Percentiles rank a stretch among this genome's conserved stretches.
Conservation (phyloP, 2,888 invertebrate genomes). For the Hecatera dysodea region DNA sequence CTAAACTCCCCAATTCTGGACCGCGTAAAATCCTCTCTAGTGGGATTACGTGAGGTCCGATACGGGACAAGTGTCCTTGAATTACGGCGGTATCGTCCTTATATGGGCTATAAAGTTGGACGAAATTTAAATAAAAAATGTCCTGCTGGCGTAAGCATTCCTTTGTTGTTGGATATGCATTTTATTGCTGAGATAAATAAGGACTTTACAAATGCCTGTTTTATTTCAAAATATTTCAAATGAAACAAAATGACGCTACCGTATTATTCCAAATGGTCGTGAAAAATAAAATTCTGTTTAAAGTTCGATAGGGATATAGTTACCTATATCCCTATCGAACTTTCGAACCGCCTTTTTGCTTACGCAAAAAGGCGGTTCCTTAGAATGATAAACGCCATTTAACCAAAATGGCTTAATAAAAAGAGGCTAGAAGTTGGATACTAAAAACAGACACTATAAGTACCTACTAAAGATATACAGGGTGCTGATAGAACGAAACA, state of each 20-base stretch:
- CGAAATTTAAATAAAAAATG: slow-evolving; percentile 55
- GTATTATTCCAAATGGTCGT: neutral
- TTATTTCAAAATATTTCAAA: neutral
- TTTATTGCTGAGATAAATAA: slow-evolving; percentile 37
- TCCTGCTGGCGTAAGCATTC: slow-evolving; percentile 34
- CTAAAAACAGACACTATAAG: neutral
- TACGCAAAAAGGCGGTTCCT: neutral
- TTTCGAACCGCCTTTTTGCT: too few species aligned
- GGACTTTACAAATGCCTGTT: slow-evolving; percentile 13
- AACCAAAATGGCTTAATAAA: neutral
- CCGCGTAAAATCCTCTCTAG: slow-evolving; percentile 67
- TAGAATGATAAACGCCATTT: neutral
- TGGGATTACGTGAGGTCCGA: slow-evolving; percentile 70
- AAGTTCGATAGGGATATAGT: too few species aligned
- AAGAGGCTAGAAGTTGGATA: neutral
- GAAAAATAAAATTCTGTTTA: too few species aligned
- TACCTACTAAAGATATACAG: neutral
- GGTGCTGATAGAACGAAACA: neutral
- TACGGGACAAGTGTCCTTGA: slow-evolving; percentile 65
- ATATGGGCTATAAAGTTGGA: slow-evolving; percentile 51
- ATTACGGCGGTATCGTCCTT: slow-evolving; percentile 58
- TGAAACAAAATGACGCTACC: neutral
- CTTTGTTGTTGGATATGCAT: slow-evolving; percentile 37
- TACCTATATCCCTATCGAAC: too few species aligned
- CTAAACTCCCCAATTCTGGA: slow-evolving; percentile 66